Evolutionary conservation across 2,113 vertebrate species (phyloP).

Genomic region (Sigmodon hispidus): DNA sequence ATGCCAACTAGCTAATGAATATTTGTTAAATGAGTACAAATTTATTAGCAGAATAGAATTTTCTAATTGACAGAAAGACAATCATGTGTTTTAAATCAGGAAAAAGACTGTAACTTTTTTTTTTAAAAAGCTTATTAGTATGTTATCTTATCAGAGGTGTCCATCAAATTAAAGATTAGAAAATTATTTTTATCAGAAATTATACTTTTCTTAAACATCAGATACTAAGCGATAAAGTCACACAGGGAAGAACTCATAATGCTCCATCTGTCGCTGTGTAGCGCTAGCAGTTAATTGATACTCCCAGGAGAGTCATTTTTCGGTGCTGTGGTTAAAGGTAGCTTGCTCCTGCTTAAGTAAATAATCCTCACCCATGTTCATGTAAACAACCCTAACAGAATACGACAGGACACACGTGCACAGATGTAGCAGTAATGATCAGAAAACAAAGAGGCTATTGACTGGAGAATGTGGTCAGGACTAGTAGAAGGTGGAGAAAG

Average conservation of each 20-base stretch:
- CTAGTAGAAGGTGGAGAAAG: not conserved
- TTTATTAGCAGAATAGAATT: not conserved
- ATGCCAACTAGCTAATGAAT: not conserved
- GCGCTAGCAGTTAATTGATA: not conserved
- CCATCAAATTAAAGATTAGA: constrained; percentile 9
- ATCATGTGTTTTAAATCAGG: not conserved
- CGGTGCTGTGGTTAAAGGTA: not conserved
- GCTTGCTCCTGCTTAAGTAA: not conserved
- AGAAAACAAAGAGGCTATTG: not conserved
- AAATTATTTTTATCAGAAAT: constrained; percentile 27
- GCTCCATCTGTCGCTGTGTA: not conserved
- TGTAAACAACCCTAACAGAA: not conserved
- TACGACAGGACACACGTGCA: not conserved
- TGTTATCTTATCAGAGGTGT: not conserved
- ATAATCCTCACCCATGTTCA: not conserved
- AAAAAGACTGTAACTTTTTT: not conserved
- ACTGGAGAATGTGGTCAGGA: not conserved
- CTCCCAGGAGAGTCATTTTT: not conserved
- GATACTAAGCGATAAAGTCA: not conserved
- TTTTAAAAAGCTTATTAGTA: not conserved
- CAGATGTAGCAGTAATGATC: not conserved
- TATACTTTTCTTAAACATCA: not conserved
- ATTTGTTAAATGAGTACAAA: not conserved
- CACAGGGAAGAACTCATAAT: not conserved
- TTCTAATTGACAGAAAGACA: not conserved